These are phyloP conservation scores for Euura saliciscinereae DNA, from an alignment of 1,140 invertebrate species.

Conservation along the genomic window DNA sequence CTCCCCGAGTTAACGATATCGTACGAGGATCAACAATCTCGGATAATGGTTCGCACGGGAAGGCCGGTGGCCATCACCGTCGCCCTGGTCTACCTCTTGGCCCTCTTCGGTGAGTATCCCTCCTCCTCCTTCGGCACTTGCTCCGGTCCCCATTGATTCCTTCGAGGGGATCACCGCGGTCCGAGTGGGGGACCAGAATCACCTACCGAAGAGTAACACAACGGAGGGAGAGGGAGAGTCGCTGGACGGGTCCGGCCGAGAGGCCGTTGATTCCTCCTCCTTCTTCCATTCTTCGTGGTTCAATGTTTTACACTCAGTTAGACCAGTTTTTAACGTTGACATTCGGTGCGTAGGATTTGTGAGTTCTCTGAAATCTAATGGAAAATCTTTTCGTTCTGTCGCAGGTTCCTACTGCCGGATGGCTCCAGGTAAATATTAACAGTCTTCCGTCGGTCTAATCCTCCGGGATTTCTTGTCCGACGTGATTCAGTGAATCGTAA, in stretches of 20 bases:
- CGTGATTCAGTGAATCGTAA: background rate
- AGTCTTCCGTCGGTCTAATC: no score
- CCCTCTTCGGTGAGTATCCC: constrained; percentile 51
- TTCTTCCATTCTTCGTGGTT: background rate
- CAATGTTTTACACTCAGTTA: background rate
- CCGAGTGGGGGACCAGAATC: no score
- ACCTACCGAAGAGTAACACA: no score
- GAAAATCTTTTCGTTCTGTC: constrained; percentile 27
- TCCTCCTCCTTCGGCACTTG: constrained; percentile 7
- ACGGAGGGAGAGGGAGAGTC: no score
- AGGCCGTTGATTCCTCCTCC: background rate
- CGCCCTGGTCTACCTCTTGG: constrained; percentile 44
- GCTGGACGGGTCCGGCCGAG: no score
- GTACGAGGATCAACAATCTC: constrained; percentile 23
- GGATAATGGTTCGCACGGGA: constrained; percentile 20
- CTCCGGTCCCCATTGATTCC: background rate
- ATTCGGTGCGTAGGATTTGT: constrained; percentile 8
- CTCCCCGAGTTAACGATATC: constrained; percentile 27
- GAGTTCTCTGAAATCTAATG: background rate
- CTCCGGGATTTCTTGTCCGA: background rate
- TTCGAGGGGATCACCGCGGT: background rate
- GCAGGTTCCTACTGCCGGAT: constrained; percentile 54
- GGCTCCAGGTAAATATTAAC: constrained; percentile 48
- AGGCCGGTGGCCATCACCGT: constrained; percentile 58
- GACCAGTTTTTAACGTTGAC: background rate